These are phyloP conservation scores for Stenotaenia linearis DNA, from an alignment of 2,888 invertebrate species.

Conservation along the genomic window DNA sequence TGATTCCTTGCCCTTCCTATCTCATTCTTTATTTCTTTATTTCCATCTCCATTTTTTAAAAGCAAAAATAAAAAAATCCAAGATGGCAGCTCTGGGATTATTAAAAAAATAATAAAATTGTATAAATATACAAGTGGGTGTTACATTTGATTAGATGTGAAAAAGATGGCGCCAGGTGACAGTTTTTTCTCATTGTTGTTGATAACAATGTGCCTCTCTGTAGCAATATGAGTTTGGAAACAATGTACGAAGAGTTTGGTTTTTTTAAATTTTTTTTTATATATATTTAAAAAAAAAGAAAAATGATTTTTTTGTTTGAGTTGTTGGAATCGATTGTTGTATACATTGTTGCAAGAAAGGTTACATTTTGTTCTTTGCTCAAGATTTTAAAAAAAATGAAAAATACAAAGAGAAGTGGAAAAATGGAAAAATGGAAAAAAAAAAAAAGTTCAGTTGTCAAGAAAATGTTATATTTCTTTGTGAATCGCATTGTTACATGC, in stretches of 20 bases:
- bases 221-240: slow-evolving; percentile 24
- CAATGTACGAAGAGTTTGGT: slow-evolving; percentile 2
- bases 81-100: slow-evolving; percentile 22
- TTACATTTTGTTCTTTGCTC: slow-evolving; percentile 15
- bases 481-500: not conserved
- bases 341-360: not conserved
- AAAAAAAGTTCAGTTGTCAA: not conserved
- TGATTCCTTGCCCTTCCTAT: not conserved
- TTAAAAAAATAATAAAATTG: not conserved
- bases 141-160: not conserved
- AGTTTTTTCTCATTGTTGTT: slow-evolving; percentile 15
- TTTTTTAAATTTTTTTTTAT: not conserved
- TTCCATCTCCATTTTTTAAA: not conserved
- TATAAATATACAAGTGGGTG: not conserved
- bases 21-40: not conserved
- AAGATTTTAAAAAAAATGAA: not conserved
- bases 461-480: not conserved
- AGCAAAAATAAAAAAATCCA: not conserved
- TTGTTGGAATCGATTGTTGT: not conserved
- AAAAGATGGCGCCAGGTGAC: slow-evolving; percentile 6
- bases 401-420: not conserved
- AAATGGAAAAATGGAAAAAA: not conserved
- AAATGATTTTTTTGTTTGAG: not conserved
- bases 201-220: slow-evolving; percentile 12
- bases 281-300: too few relatives aligned